Evolutionary conservation across 2,888 invertebrate species (phyloP), one percentile per base, ranked within the genome.

Genomic region (Drosophila pseudotakahashii): DNA sequence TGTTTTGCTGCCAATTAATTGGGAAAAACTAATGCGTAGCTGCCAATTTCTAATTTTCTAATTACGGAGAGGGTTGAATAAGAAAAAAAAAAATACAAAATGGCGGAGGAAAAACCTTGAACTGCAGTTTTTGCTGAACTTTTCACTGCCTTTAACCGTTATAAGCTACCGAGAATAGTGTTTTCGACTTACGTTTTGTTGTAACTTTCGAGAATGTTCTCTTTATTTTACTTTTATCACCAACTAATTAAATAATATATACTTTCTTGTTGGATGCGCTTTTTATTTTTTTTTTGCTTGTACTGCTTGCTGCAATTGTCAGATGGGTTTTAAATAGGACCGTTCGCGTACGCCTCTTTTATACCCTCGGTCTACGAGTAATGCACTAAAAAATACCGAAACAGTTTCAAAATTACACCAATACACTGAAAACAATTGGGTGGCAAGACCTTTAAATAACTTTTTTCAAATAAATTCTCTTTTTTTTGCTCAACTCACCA

Each of bases 81-180:
- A 47, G 48, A 48, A 47, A 45, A n/a, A n/a, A 42, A 48, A 45
- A 42, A 48, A 26, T 26, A 51, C 7, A 55, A 55, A 55, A 55
- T 55, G 55, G n/a, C 16, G 7, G 59, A 63, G 14, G 13, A 59
- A 59, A 50, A 34, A 34, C 62, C 62, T 63, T 63, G 60, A 16
- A 32, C 16, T 14, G 32, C 16, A 39, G 4, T 11, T 14, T 47
- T 26, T 26, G 0, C 11, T 9, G 0, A 1, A 10, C 2, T 26
- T 19, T 13, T 3, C 11, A 42, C 34, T 23, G 41, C 19, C 9
- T 44, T 44, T 13, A 9, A 32, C 4, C 10, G 3, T 4, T 16
- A 32, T 3, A 26, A 10, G 30, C 3, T 23, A 13, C 16, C 11
- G 2, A 13, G 3, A 30, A 11, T 2, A 11, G 7, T 0, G 7